Base-by-base conservation (phyloP, 1,140 invertebrate species). In the Brachionus sp. region DNA sequence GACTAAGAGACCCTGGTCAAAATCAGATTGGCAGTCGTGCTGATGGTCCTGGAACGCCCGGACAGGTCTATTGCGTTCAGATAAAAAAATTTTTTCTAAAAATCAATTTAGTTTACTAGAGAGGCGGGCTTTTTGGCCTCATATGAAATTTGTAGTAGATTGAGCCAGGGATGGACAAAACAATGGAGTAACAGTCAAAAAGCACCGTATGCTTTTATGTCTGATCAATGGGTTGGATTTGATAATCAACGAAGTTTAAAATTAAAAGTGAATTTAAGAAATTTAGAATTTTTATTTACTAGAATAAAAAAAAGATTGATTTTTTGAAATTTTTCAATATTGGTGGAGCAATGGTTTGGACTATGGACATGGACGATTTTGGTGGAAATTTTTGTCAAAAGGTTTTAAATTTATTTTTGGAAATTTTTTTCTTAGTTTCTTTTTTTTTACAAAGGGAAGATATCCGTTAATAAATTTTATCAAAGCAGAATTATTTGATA, bases 311-410 rank as follows among this genome's bases (percentile, higher is more conserved):
- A 25, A 86, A 10, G 95, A 94, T 95, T 91, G 92, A 93, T 64
- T 98, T 95, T 95, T 90, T 98, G 39, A 95, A 95, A 85, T 92
- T 93, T 39, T 94, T 94, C 75, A 93, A 93, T n/a, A 97, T 93
- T 86, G 96, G 93, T 29, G 96, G 96, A 10, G 95, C 95, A 33
- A 98, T 98, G 95, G 93, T 96, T 0, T 98, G 96, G 96, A 95
- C 95, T 0, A 91, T 98, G 0, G 95, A 97, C 85, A 95, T 97
- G 93, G 96, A 88, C 62, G 87, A 88, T 82, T 87, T 87, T 78
- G 80, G 50, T 16, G 86, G 86, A 64, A 46, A 66, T 2, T 84
- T 84, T 44, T 88, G 87, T 85, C 84, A 85, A 68, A 46, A 57
- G 19, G 50, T 57, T 25, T 5, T 13, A 50, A 46, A 16, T 16